phyloP scores from a whole-genome alignment of 2,113 vertebrate species.

The Patagioenas fasciata region DNA sequence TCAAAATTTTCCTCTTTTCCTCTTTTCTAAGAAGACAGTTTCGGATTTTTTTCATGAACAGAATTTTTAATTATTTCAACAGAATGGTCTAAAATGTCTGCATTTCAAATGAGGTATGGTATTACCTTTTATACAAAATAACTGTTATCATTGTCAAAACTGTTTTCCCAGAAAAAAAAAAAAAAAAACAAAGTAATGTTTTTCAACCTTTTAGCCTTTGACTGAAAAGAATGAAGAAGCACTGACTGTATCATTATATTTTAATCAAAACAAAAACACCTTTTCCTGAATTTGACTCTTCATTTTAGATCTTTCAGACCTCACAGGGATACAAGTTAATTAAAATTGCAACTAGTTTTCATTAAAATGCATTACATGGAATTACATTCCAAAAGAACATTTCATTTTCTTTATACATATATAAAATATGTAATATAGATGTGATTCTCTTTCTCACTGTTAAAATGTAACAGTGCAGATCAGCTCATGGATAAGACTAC shows the following conservation, averaged over 20 bases:
- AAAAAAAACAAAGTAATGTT: not conserved
- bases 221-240: not conserved
- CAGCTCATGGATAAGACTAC: not conserved
- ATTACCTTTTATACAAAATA: not conserved
- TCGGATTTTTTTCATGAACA: not conserved
- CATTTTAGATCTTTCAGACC: not conserved
- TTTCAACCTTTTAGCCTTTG: not conserved
- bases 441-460: not conserved
- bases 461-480: not conserved
- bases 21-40: not conserved
- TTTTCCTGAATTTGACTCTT: constrained; percentile 22
- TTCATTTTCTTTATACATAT: not conserved
- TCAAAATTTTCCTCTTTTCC: not conserved
- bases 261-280: constrained; percentile 23
- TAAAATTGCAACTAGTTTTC: not conserved
- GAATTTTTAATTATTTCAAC: not conserved
- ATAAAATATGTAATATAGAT: not conserved
- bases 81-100: not conserved
- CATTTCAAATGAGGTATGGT: not conserved
- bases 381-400: not conserved
- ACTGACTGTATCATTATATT: not conserved
- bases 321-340: not conserved
- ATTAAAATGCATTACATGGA: not conserved
- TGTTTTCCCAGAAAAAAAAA: not conserved
- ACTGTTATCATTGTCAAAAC: not conserved